A percentile compares a stretch with the other conserved stretches of the same genome.
Conservation (phyloP, 2,888 invertebrate species). For the Clunio marinus region DNA sequence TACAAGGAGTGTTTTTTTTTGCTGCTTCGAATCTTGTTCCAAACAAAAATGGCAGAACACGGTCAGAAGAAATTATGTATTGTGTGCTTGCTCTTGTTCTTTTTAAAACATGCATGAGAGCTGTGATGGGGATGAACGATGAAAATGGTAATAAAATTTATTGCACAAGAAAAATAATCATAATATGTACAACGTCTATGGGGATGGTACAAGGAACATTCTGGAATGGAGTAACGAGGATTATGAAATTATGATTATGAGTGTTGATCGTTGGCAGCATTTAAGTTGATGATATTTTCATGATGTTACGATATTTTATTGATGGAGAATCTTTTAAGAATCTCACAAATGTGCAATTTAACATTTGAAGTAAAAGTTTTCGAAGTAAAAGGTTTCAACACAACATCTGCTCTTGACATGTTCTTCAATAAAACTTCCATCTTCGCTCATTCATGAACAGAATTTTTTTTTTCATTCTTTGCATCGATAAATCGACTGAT, state of each 20-base stretch:
- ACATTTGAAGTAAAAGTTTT: not conserved
- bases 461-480: too few species aligned
- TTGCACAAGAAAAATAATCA: conserved; percentile 22
- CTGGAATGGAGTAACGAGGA: not conserved
- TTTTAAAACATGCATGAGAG: not conserved
- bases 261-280: not conserved
- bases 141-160: conserved; percentile 24
- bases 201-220: not conserved
- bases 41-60: conserved; percentile 2
- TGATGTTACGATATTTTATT: not conserved
- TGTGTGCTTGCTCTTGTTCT: not conserved
- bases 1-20: not conserved
- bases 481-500: not conserved
- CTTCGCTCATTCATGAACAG: too few species aligned
- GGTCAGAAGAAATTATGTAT: not conserved
- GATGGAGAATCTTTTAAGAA: conserved; percentile 1
- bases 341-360: conserved; percentile 5
- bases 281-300: not conserved
- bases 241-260: conserved; percentile 20
- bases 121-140: not conserved
- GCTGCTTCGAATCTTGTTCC: too few species aligned
- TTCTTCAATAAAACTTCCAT: conserved; percentile 54
- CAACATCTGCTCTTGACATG: conserved; percentile 53
- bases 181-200: not conserved
- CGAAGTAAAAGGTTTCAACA: conserved; percentile 41